Evolutionary conservation across 2,797 vertebrate genomes (phyloP), one percentile per base, ranked within the genome.

Genomic region (Malurus splendens): DNA sequence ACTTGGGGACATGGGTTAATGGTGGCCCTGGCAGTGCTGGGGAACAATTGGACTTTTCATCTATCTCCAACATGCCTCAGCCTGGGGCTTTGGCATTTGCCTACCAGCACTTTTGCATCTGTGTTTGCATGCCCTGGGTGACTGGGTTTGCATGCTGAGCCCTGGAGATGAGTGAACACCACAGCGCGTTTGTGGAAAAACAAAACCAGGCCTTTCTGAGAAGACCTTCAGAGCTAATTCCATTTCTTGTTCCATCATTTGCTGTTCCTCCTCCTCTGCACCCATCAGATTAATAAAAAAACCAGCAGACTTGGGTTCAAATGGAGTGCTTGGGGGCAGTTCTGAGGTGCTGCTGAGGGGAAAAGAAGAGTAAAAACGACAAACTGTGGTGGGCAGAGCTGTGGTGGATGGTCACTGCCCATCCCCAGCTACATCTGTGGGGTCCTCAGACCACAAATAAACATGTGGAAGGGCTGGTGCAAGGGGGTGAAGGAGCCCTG

Each of bases 81-180:
- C 39, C 44, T 52, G 50, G 30, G 9, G 19, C 42, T 80, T 65
- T 19, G n/a, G 14, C 41, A 57, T 90, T 91, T 85, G 28, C 82
- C 47, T 82, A 33, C 27, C n/a, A 4, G 4, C 16, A 19, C 18
- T 75, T 90, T 76, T 87, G 61, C 74, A 73, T 88, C 38, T 60
- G 12, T 52, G 45, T 91, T 94, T 93, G 90, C 89, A 86, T 81
- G 42, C 4, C n/a, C 59, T 1, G 14, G 25, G 28, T 50, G 62
- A 9, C 13, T 30, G 6, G 0, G 1, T 90, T 92, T 94, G 73
- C 38, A 66, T 73, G 44, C 7, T 27, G 62, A 66, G 36, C 4
- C 48, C 44, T 50, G n/a, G 54, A 74, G 79, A 18, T 12, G 50
- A 14, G 24, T 42, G 66, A 82, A 50, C 52, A 52, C 13, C 15